Evolutionary conservation across 2,113 vertebrate genomes (phyloP).

Genomic region (Apodemus sylvaticus): DNA sequence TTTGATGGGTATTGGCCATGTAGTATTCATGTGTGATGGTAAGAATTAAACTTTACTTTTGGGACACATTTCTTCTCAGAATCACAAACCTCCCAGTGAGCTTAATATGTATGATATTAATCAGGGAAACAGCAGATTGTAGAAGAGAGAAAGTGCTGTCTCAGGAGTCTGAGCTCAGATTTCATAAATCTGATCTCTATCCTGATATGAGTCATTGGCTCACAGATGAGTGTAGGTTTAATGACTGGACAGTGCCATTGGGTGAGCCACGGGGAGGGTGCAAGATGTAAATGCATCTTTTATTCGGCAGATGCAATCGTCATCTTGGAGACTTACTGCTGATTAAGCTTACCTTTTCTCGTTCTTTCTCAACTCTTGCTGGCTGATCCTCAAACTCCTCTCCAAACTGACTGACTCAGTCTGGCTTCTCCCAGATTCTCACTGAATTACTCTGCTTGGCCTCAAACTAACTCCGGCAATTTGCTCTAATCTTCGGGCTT

Average conservation of each 20-base stretch:
- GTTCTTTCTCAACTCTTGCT: no score
- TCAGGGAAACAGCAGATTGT: neutral
- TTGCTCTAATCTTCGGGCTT: no score
- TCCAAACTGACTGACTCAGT: no score
- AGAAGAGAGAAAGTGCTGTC: neutral
- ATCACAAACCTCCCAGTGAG: neutral
- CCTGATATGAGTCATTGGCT: neutral
- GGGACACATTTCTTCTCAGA: neutral
- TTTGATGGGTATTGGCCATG: neutral
- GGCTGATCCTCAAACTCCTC: no score
- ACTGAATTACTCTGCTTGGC: no score
- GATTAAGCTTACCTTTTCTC: no score
- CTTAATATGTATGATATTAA: neutral
- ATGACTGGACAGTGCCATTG: neutral
- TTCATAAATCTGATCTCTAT: no score
- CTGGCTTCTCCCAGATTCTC: no score
- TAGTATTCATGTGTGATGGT: neutral
- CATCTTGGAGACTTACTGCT: no score
- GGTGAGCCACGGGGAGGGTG: neutral
- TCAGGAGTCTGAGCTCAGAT: neutral
- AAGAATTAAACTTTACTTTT: conserved; percentile 19
- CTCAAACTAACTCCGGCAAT: no score
- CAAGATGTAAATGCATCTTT: no score
- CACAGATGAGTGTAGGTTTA: neutral
- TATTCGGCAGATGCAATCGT: no score